Evolutionary conservation across 2,888 invertebrate genomes (phyloP).

Genomic region (Drosophila anomalipes): DNA sequence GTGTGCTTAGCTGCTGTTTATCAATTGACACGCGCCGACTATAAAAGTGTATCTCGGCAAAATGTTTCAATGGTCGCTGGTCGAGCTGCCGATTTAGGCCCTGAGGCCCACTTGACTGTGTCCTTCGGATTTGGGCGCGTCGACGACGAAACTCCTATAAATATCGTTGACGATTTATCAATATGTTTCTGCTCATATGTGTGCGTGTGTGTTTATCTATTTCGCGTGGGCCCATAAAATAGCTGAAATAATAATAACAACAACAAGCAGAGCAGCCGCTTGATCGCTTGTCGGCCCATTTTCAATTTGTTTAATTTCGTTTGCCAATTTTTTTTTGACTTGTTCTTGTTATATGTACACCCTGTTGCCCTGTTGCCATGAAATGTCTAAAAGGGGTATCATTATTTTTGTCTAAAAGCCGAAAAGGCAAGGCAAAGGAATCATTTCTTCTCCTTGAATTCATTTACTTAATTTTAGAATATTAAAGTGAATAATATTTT

Average conservation of each 20-base stretch:
- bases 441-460: not conserved
- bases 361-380: constrained; percentile 22
- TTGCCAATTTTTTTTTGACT: constrained; percentile 55
- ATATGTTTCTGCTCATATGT: constrained; percentile 18
- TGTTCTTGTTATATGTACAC: constrained; percentile 5
- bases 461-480: not conserved
- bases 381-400: not conserved
- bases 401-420: not conserved
- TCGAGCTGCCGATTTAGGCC: constrained; percentile 3
- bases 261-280: constrained; percentile 26
- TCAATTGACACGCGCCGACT: constrained; percentile 71
- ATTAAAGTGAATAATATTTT: not conserved
- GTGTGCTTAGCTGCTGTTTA: constrained; percentile 57
- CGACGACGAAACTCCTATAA: constrained; percentile 72
- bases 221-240: constrained; percentile 71
- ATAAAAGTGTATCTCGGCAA: constrained; percentile 60
- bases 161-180: constrained; percentile 73
- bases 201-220: constrained; percentile 35
- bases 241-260: constrained; percentile 22
- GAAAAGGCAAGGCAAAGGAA: not conserved
- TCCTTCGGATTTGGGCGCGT: constrained; percentile 65
- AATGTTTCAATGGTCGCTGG: constrained; percentile 28
- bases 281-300: constrained; percentile 63
- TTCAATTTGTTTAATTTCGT: constrained; percentile 72
- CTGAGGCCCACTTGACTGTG: constrained; percentile 35